These are phyloP conservation scores for Anarsia innoxiella DNA, from an alignment of 2,888 invertebrate genomes.

Conservation along the genomic window DNA sequence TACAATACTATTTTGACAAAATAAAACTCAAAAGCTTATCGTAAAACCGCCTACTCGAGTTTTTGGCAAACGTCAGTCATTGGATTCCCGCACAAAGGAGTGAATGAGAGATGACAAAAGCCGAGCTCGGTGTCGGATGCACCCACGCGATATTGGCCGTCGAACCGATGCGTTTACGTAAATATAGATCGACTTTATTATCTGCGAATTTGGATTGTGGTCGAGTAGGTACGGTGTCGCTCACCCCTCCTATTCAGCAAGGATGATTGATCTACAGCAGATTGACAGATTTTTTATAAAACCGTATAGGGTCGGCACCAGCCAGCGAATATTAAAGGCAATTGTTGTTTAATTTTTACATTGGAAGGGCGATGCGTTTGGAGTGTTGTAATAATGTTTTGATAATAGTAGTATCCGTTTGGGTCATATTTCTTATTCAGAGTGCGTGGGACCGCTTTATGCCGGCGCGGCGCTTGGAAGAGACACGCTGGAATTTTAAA, in stretches of 20 bases:
- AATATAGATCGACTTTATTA: slow-evolving; percentile 69
- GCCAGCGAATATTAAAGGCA: slow-evolving; percentile 72
- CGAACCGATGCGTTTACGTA: slow-evolving; percentile 70
- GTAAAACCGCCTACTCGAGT: slow-evolving; percentile 32
- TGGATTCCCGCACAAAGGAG: slow-evolving; percentile 35
- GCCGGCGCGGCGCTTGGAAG: slow-evolving; percentile 42
- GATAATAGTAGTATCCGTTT: slow-evolving; percentile 74
- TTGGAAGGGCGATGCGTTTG: slow-evolving; percentile 63
- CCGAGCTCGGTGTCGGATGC: slow-evolving; percentile 52
- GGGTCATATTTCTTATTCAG: slow-evolving; percentile 74
- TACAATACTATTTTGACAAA: too few species aligned
- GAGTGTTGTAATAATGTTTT: slow-evolving; percentile 76
- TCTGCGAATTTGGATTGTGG: slow-evolving; percentile 65
- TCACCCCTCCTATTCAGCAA: slow-evolving; percentile 67
- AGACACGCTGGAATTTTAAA: too few species aligned
- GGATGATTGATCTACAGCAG: slow-evolving; percentile 73
- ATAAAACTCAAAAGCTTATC: slow-evolving; percentile 6
- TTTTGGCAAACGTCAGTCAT: slow-evolving; percentile 52
- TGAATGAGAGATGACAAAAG: slow-evolving; percentile 36
- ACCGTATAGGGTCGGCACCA: slow-evolving; percentile 58
- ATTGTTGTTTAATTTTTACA: slow-evolving; percentile 75
- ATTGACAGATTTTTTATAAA: slow-evolving; percentile 73
- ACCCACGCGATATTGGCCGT: slow-evolving; percentile 60
- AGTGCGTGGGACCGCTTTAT: slow-evolving; percentile 69
- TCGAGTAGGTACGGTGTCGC: slow-evolving; percentile 35